Evolutionary conservation across 2,888 invertebrate species (phyloP), one percentile per base, ranked within the genome.

Genomic region (Rhagium mordax): DNA sequence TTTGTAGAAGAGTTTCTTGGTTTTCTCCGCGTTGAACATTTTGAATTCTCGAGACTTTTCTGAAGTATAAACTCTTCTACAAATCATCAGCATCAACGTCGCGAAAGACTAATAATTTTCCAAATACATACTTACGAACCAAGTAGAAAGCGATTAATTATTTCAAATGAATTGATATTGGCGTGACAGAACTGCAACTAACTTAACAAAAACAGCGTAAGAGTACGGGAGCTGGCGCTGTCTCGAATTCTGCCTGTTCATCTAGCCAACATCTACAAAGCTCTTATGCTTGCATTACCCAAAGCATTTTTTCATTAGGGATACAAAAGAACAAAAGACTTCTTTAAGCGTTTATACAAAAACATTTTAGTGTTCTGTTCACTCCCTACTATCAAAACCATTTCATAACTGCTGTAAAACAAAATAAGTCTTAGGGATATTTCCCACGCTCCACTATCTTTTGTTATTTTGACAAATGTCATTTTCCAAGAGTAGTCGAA

Each of bases 391-490:
- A 49, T 53, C 29, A 61, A 60, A 47, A 27, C 21, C 51, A 15
- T 51, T 61, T 27, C 69, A 53, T 53, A 69, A 61, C 69, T 57
- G 67, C 33, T 67, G 67, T 47, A 57, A 57, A 67, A 65, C 55
- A 67, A 57, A 67, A 67, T 47, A 57, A 67, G 47, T 41, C 33
- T 51, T 57, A 51, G 49, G 60, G 51, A 29, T 49, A 33, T 57
- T 75, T 78, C 74, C 74, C 78, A 76, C 73, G 74, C 71, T 67
- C 69, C 74, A 70, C 76, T 75, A 78, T 77, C 74, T 76, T 81
- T 83, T 84, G 84, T 84, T 86, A 85, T 86, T 87, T 85, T 87
- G 85, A 87, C 86, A 86, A 87, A 87, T 87, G 86, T 85, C 86
- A 85, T 85, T 86, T 86, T 86, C 84, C 82, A 72, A 79, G 83